These are phyloP conservation scores for Telmatochromis sp. DNA, from an alignment of 2,113 vertebrate species.

Conservation along the genomic window DNA sequence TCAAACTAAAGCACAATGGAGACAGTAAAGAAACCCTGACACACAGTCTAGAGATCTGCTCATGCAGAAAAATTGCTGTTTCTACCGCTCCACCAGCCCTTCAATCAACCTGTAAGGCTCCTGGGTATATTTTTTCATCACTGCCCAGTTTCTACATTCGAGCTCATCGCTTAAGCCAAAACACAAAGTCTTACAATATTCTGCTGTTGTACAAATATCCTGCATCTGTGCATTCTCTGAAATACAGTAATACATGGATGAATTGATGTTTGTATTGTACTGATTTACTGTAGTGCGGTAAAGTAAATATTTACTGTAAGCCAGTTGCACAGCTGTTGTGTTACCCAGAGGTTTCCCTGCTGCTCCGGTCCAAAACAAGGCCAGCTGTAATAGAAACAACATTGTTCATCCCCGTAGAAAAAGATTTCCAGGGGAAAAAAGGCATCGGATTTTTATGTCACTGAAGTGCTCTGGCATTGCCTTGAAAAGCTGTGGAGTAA, in stretches of 20 bases:
- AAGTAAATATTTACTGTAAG: neutral
- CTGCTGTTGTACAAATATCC: neutral
- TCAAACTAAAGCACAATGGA: neutral
- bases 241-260: neutral
- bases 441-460: neutral
- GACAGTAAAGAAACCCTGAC: neutral
- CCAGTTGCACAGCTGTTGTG: neutral
- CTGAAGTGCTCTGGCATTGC: neutral
- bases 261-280: neutral
- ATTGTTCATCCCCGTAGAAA: neutral
- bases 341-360: neutral
- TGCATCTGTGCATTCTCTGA: neutral
- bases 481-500: neutral
- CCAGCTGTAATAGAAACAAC: neutral
- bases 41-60: neutral
- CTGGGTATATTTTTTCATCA: neutral
- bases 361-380: neutral
- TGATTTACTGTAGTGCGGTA: neutral
- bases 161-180: neutral
- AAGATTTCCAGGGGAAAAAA: neutral
- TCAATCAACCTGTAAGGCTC: neutral
- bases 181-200: neutral
- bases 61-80: neutral
- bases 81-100: neutral
- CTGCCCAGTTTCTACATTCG: neutral